A percentile compares a stretch with the other conserved stretches of the same genome.
These are phyloP conservation scores for Parthenolecanium corni DNA, from an alignment of 2,888 invertebrate species.

Conservation along the genomic window DNA sequence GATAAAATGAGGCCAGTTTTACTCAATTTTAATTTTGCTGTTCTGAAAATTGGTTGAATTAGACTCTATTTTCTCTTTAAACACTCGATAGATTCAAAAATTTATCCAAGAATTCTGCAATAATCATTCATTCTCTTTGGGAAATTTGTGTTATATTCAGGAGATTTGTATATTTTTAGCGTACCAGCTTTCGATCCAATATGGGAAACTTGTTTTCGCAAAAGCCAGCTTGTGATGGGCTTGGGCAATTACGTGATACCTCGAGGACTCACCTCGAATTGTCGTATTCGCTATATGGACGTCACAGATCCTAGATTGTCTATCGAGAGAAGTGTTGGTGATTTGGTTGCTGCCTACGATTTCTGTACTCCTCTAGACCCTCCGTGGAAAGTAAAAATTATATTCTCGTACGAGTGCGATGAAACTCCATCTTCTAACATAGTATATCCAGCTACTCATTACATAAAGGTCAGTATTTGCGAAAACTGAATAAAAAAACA, in stretches of 20 bases:
- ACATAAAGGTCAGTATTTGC: slow-evolving; percentile 32
- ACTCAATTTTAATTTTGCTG: no score
- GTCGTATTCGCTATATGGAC: slow-evolving; percentile 63
- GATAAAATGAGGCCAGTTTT: no score
- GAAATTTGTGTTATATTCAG: no score
- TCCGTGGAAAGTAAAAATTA: slow-evolving; percentile 66
- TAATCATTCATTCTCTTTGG: no score
- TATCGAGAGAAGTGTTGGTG: slow-evolving; percentile 66
- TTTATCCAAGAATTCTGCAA: no score
- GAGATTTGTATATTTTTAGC: not conserved
- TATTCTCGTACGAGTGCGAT: slow-evolving; percentile 41
- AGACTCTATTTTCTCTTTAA: no score
- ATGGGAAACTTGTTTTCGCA: slow-evolving; percentile 61
- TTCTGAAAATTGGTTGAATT: no score
- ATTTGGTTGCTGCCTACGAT: slow-evolving; percentile 65
- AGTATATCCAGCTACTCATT: slow-evolving; percentile 33
- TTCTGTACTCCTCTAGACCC: slow-evolving; percentile 64
- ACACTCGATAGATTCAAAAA: no score
- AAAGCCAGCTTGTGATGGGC: slow-evolving; percentile 68
- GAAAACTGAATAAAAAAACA: not conserved
- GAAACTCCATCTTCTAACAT: slow-evolving; percentile 30
- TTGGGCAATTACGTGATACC: slow-evolving; percentile 39
- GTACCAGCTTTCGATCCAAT: slow-evolving; percentile 44
- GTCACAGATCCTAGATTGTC: slow-evolving; percentile 64
- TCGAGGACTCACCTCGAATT: slow-evolving; percentile 43